These are phyloP conservation scores for Aptenodytes patagonicus DNA, from an alignment of 2,113 vertebrate species.

Conservation along the genomic window DNA sequence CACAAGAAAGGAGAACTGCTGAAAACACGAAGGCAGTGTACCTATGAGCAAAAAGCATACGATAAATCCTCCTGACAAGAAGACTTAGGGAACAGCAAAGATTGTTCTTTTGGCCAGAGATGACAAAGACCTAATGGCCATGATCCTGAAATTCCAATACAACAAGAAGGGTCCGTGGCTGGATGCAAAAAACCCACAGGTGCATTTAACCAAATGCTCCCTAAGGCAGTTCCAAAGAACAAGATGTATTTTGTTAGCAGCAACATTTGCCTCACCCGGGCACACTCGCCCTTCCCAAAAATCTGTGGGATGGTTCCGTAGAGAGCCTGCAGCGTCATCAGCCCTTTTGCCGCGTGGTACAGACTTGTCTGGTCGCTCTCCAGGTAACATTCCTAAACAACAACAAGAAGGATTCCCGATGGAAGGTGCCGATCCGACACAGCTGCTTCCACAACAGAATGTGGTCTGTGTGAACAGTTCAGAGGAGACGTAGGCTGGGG, in stretches of 20 bases:
- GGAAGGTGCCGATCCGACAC: neutral
- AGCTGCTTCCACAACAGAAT: neutral
- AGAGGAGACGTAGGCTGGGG: neutral
- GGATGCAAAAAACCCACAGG: neutral
- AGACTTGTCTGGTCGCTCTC: constrained; percentile 97
- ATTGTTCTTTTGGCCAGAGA: neutral
- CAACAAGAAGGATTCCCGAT: neutral
- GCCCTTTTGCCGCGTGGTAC: constrained; percentile 94
- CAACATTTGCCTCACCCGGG: constrained; percentile 81
- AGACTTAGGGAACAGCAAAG: neutral
- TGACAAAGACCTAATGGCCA: neutral
- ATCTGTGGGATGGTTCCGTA: constrained; percentile 98
- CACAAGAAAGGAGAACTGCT: neutral
- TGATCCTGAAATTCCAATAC: neutral
- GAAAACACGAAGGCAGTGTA: neutral
- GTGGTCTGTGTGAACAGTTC: neutral
- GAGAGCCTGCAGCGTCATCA: constrained; percentile 94
- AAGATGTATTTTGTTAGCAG: neutral
- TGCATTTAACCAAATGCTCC: neutral
- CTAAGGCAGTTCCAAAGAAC: neutral
- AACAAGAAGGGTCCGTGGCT: neutral
- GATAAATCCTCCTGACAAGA: neutral
- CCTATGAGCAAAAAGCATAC: neutral
- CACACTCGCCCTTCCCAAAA: constrained; percentile 95
- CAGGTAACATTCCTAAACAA: constrained; percentile 89